phyloP scores from a whole-genome alignment of 1,140 invertebrate genomes.

The Ooceraea biroi region DNA sequence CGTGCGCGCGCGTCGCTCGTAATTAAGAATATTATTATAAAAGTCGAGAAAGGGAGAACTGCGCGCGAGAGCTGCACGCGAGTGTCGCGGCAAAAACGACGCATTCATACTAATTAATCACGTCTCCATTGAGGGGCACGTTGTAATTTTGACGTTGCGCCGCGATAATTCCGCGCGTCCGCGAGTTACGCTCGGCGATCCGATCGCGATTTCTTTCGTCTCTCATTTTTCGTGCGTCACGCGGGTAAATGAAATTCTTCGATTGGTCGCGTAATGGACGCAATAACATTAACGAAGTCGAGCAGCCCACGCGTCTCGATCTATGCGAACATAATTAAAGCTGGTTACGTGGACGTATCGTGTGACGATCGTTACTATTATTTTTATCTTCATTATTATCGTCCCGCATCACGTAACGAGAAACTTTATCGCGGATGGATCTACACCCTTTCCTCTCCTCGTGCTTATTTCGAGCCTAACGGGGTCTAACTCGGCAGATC shows the following conservation, averaged over 20 bases:
- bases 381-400: background rate
- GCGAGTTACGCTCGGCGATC: constrained; percentile 8
- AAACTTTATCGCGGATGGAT: background rate
- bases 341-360: background rate
- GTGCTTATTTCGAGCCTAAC: background rate
- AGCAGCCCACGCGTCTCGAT: background rate
- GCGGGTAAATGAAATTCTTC: constrained; percentile 20
- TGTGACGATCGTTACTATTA: constrained; percentile 13
- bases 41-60: background rate
- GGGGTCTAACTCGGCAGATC: background rate
- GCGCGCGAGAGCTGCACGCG: constrained; percentile 8
- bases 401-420: background rate
- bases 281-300: background rate
- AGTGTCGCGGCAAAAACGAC: constrained; percentile 6
- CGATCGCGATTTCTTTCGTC: constrained; percentile 2
- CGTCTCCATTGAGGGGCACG: constrained; percentile 20
- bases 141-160: constrained; percentile 35
- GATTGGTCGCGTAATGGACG: constrained; percentile 11
- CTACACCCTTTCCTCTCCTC: background rate
- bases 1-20: constrained; percentile 44
- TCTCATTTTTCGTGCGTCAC: background rate
- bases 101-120: constrained; percentile 54
- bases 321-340: constrained; percentile 23
- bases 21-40: constrained; percentile 70
- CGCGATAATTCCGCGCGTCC: constrained; percentile 21